These are phyloP conservation scores for Eulacestoma nigropectus DNA, from an alignment of 2,113 vertebrate genomes.

Conservation along the genomic window DNA sequence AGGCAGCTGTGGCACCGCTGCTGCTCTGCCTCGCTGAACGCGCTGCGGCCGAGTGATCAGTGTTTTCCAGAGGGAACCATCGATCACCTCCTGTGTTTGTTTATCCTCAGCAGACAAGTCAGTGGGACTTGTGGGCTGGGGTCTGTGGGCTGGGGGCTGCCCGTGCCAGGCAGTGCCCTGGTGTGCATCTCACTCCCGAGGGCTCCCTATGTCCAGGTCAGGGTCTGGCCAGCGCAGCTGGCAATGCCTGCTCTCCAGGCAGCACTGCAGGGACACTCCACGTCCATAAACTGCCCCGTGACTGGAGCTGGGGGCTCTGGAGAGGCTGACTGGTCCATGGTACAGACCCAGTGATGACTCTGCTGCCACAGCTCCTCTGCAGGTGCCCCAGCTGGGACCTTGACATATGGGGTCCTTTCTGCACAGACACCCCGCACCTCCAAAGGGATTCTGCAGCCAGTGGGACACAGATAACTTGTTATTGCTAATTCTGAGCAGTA, in stretches of 20 bases:
- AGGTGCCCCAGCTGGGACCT: not conserved
- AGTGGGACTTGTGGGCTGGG: not conserved
- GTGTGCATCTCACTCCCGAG: not conserved
- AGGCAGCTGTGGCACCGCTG: conserved; percentile 42
- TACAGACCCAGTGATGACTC: not conserved
- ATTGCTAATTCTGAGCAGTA: not conserved
- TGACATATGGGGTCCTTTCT: accelerated
- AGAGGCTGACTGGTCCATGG: not conserved
- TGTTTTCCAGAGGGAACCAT: conserved; percentile 22
- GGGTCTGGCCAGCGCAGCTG: not conserved
- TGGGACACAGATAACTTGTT: not conserved
- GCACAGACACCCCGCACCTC: not conserved
- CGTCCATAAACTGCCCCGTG: accelerated
- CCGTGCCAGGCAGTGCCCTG: accelerated
- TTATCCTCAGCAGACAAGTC: not conserved
- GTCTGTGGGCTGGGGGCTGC: not conserved
- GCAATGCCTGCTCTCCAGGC: not conserved
- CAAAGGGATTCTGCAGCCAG: not conserved
- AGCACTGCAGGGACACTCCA: not conserved
- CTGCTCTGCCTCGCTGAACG: not conserved
- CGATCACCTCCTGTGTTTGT: not conserved
- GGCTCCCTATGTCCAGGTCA: not conserved
- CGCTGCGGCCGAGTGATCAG: not conserved
- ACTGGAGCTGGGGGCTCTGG: not conserved
- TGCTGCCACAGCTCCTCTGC: not conserved